These are phyloP conservation scores for Andrena hattorfiana DNA, from an alignment of 2,888 invertebrate genomes.

Conservation along the genomic window DNA sequence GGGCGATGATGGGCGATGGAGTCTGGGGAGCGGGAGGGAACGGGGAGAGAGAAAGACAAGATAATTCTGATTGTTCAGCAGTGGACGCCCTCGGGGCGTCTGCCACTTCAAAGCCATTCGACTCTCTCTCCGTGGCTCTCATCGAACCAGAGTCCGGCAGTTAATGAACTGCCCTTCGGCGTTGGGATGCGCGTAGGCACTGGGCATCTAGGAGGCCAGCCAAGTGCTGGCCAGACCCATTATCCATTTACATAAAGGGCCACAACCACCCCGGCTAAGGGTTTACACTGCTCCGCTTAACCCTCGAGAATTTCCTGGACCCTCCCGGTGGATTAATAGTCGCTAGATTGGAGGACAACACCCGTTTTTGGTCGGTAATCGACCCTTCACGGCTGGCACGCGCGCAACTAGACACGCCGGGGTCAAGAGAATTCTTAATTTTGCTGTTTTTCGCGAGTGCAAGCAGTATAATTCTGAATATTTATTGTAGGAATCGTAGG, in stretches of 20 bases:
- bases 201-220: slow-evolving; percentile 60
- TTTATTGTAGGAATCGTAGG: too few species aligned
- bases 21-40: neutral
- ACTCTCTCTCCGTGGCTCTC: slow-evolving; percentile 65
- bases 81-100: slow-evolving; percentile 72
- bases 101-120: slow-evolving; percentile 75
- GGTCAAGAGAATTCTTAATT: too few species aligned
- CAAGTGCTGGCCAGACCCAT: slow-evolving; percentile 66
- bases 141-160: slow-evolving; percentile 71
- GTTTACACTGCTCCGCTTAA: slow-evolving; percentile 52
- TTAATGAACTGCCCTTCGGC: slow-evolving; percentile 78
- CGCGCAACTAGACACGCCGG: neutral
- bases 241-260: slow-evolving; percentile 73
- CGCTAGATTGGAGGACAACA: neutral
- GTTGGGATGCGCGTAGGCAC: slow-evolving; percentile 57
- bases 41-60: slow-evolving; percentile 57
- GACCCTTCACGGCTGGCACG: neutral
- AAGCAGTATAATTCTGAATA: too few species aligned
- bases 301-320: slow-evolving; percentile 35
- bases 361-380: slow-evolving; percentile 1
- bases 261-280: slow-evolving; percentile 54
- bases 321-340: slow-evolving; percentile 32
- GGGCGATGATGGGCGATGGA: neutral
- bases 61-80: slow-evolving; percentile 76
- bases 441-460: too few species aligned